A percentile compares a stretch with the other conserved stretches of the same genome.
These are phyloP conservation scores for Zaprionus ghesquierei DNA, from an alignment of 1,140 invertebrate species.

Conservation along the genomic window DNA sequence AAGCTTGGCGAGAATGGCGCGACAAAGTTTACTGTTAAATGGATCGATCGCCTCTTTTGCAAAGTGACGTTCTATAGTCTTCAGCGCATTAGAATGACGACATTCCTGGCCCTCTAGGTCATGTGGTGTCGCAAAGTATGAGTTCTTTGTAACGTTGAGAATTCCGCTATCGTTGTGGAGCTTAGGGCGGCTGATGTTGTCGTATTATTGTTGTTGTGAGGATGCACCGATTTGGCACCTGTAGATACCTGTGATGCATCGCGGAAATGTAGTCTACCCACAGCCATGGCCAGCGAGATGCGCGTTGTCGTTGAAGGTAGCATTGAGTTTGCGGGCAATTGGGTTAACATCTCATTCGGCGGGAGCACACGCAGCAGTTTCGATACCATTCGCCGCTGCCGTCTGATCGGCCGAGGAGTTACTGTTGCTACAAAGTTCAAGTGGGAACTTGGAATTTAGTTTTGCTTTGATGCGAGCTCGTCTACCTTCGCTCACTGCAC, in stretches of 20 bases:
- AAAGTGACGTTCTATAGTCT: constrained; percentile 74
- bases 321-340: constrained; percentile 40
- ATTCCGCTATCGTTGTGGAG: constrained; percentile 44
- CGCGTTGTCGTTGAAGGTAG: constrained; percentile 77
- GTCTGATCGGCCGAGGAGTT: constrained; percentile 61
- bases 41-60: constrained; percentile 83
- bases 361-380: constrained; percentile 14
- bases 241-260: constrained; percentile 45
- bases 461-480: constrained; percentile 62
- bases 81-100: constrained; percentile 70
- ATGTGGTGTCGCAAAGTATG: constrained; percentile 80
- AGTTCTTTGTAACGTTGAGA: constrained; percentile 82
- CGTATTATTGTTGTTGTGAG: constrained; percentile 52
- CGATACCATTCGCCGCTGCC: constrained; percentile 8
- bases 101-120: constrained; percentile 73
- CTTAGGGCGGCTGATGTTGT: not conserved
- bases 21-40: constrained; percentile 85
- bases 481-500: constrained; percentile 45
- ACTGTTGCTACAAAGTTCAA: constrained; percentile 64
- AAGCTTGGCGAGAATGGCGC: constrained; percentile 84
- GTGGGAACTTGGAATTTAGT: constrained; percentile 49
- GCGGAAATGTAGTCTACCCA: constrained; percentile 71
- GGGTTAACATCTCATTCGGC: constrained; percentile 1
- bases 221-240: constrained; percentile 43
- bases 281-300: constrained; percentile 68